Base-by-base conservation (phyloP, 2,797 vertebrate genomes). In the Avahi laniger region DNA sequence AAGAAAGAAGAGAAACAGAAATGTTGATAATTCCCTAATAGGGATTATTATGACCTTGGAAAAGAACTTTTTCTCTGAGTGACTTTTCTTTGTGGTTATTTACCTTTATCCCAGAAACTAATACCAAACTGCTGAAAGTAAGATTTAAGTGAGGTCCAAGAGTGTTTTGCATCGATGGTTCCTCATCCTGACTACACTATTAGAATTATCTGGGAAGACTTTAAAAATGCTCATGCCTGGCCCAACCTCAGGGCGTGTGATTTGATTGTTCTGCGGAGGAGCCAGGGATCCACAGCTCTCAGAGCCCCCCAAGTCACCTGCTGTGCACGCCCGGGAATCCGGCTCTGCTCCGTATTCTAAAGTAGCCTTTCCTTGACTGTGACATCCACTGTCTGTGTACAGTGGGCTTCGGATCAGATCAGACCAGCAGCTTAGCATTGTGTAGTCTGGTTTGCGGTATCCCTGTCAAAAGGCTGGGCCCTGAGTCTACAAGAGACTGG, bases 261-360 rank as follows among this genome's bases (percentile, higher is more conserved):
- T 50, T n/a, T 38, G 3, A 35, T 24, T 41, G 22, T 10, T 69
- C 61, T 80, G 18, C 1, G 2, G 17, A 63, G 70, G 5, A 72
- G 2, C n/a, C 15, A 5, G n/a, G 52, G 54, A 26, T 9, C 61
- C 30, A 1, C 0, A n/a, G 30, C 12, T 89, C 52, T 50, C 7
- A 15, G 54, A 14, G 3, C 7, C 3, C 15, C 54, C 48, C 26
- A 20, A 15, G 6, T 50, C 46, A 75, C 26, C 9, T 54, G 20
- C 38, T 2, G 0, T n/a, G 7, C 12, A 7, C 1, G 7, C 14
- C 14, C 7, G 8, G 14, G 1, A 20, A 15, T 0, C 0, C 1
- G 17, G 46, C 26, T 72, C 1, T 15, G 11, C 72, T 50, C 17
- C 24, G 3, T 41, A 1, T 10, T 80, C 43, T 70, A 0, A 63